Percentiles rank a stretch among this genome's conserved stretches.
Conservation (phyloP, 2,113 vertebrate species). For the Ia io region DNA sequence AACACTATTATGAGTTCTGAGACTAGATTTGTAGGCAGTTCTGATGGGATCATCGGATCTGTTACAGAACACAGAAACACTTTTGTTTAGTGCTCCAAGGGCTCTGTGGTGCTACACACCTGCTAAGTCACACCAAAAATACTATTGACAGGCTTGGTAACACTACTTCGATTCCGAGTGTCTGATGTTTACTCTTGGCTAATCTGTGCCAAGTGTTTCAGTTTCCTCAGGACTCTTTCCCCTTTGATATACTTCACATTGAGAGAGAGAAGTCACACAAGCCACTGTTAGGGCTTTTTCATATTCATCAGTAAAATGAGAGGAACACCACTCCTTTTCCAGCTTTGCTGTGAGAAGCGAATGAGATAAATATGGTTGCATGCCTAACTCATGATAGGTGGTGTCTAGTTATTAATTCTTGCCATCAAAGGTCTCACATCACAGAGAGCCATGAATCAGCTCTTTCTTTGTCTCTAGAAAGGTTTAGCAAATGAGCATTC, state of each 20-base stretch:
- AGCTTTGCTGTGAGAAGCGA: not conserved
- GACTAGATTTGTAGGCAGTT: not conserved
- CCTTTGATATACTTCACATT: not conserved
- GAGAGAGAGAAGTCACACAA: not conserved
- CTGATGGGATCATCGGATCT: not conserved
- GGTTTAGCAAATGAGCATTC: not conserved
- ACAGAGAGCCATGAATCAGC: not conserved
- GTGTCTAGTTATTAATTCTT: not conserved
- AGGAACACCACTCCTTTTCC: not conserved
- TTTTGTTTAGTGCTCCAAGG: not conserved
- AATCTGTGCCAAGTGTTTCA: not conserved
- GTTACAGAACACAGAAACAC: not conserved
- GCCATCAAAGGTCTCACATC: not conserved
- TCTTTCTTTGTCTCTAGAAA: not conserved
- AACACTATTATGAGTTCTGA: not conserved
- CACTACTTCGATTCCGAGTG: not conserved
- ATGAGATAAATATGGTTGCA: not conserved
- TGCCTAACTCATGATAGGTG: not conserved
- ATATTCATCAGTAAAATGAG: not conserved
- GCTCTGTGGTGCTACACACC: not conserved
- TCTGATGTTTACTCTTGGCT: not conserved
- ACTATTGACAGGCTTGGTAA: not conserved
- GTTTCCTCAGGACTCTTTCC: not conserved
- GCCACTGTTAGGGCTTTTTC: not conserved
- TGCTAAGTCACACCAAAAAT: not conserved